Evolutionary conservation across 2,888 invertebrate species (phyloP).

Genomic region (Acleris cristana): DNA sequence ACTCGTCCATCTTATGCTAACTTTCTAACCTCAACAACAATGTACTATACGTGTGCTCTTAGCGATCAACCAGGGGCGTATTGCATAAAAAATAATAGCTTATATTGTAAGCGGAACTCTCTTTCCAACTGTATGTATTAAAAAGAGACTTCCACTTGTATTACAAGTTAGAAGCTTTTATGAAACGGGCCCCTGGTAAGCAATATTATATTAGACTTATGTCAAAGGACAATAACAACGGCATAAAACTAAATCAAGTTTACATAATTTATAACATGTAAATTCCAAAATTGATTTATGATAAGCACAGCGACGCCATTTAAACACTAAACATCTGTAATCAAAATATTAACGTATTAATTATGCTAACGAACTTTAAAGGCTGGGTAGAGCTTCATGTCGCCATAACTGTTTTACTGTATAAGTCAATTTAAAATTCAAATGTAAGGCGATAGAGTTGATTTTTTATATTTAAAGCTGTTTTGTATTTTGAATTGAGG

Average conservation of each 20-base stretch:
- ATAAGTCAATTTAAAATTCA: slow-evolving; percentile 15
- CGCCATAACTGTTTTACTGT: slow-evolving; percentile 11
- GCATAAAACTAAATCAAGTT: slow-evolving; percentile 29
- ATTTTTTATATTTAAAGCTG: slow-evolving; percentile 34
- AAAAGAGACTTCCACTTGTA: too few relatives aligned
- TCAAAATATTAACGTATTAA: slow-evolving; percentile 50
- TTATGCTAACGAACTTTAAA: slow-evolving; percentile 48
- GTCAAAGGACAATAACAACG: not conserved
- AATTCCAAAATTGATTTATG: slow-evolving; percentile 39
- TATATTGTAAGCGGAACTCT: too few relatives aligned
- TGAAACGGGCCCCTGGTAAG: too few relatives aligned
- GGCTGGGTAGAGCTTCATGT: slow-evolving; percentile 25
- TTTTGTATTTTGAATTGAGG: slow-evolving; percentile 40
- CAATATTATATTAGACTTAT: too few relatives aligned
- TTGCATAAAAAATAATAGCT: too few relatives aligned
- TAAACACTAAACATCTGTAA: slow-evolving; percentile 46
- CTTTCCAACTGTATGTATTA: too few relatives aligned
- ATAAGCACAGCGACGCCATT: slow-evolving; percentile 36
- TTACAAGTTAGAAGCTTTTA: too few relatives aligned
- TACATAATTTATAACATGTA: slow-evolving; percentile 36
- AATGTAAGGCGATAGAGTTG: slow-evolving; percentile 25
- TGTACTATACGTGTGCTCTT: too few relatives aligned
- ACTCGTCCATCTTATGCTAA: too few relatives aligned
- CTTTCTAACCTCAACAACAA: too few relatives aligned
- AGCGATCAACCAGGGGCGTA: too few relatives aligned